Percentiles rank a stretch among this genome's conserved stretches.
phyloP scores from a whole-genome alignment of 2,113 vertebrate species.

The Macquaria australasica region DNA sequence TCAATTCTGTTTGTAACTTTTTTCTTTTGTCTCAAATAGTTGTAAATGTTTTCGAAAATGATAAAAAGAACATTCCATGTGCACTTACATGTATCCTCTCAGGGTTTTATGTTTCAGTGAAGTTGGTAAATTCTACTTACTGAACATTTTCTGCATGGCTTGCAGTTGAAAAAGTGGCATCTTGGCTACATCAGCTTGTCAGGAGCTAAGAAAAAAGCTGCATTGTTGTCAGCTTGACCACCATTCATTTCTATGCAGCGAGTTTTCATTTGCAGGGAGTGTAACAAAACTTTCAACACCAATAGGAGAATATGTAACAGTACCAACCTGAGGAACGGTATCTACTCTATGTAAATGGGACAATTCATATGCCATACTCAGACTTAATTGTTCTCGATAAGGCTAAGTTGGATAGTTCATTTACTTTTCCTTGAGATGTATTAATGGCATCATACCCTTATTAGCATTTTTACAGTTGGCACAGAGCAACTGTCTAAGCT shows the following conservation, averaged over 20 bases:
- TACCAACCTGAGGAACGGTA: not conserved
- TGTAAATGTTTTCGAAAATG: conserved; percentile 86
- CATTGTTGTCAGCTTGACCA: not conserved
- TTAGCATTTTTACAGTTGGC: not conserved
- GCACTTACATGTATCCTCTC: conserved; percentile 71
- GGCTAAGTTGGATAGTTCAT: not conserved
- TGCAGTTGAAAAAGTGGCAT: not conserved
- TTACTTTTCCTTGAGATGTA: not conserved
- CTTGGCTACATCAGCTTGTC: not conserved
- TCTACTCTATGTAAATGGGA: not conserved
- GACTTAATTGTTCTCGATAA: not conserved
- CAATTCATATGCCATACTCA: not conserved
- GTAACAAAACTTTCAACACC: not conserved
- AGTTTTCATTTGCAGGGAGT: not conserved
- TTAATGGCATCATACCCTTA: not conserved
- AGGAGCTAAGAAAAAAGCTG: not conserved
- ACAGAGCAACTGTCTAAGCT: not conserved
- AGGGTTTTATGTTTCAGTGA: conserved; percentile 52
- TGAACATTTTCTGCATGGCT: conserved; percentile 3
- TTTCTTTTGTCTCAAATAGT: conserved; percentile 84
- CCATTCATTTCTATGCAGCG: not conserved
- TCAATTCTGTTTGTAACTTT: conserved; percentile 87
- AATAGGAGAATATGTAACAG: not conserved
- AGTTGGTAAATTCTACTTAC: not conserved
- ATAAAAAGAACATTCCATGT: conserved; percentile 84